Conservation (phyloP, 1,140 invertebrate genomes). For the Nymphalis io region DNA sequence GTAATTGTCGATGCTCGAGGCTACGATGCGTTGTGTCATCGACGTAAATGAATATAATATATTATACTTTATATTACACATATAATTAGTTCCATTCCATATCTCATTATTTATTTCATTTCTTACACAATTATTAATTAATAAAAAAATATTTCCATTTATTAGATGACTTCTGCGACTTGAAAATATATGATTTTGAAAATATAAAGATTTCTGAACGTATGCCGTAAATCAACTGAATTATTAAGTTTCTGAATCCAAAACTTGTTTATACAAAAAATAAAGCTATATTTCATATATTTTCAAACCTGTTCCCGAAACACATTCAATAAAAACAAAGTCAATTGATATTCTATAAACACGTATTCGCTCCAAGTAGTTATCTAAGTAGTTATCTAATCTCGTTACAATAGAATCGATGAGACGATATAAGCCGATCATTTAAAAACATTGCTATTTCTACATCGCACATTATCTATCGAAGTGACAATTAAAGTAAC, state of each 20-base stretch:
- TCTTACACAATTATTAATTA: too few species aligned
- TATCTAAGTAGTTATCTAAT: too few species aligned
- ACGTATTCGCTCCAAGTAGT: slow-evolving; percentile 66
- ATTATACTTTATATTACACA: slow-evolving; percentile 1
- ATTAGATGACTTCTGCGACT: too few species aligned
- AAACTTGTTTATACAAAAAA: slow-evolving; percentile 13
- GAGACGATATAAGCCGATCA: slow-evolving; percentile 69
- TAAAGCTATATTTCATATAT: slow-evolving; percentile 25
- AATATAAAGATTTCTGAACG: not conserved
- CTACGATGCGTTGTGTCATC: slow-evolving; percentile 61
- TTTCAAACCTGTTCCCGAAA: slow-evolving; percentile 30
- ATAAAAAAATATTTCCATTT: too few species aligned
- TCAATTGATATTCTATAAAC: slow-evolving; percentile 66
- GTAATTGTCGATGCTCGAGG: slow-evolving; percentile 74
- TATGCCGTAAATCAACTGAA: not conserved
- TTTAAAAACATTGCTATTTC: slow-evolving; percentile 50
- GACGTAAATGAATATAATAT: slow-evolving; percentile 50
- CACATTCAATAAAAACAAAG: slow-evolving; percentile 42
- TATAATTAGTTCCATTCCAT: not conserved
- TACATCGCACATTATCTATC: slow-evolving; percentile 40
- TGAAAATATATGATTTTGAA: not conserved
- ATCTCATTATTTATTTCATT: not conserved
- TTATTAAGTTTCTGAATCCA: not conserved
- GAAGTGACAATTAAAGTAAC: slow-evolving; percentile 9
- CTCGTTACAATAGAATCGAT: slow-evolving; percentile 71